A percentile compares a stretch with the other conserved stretches of the same genome.
phyloP scores from a whole-genome alignment of 2,888 invertebrate genomes.

The Lithophane ornitopus region DNA sequence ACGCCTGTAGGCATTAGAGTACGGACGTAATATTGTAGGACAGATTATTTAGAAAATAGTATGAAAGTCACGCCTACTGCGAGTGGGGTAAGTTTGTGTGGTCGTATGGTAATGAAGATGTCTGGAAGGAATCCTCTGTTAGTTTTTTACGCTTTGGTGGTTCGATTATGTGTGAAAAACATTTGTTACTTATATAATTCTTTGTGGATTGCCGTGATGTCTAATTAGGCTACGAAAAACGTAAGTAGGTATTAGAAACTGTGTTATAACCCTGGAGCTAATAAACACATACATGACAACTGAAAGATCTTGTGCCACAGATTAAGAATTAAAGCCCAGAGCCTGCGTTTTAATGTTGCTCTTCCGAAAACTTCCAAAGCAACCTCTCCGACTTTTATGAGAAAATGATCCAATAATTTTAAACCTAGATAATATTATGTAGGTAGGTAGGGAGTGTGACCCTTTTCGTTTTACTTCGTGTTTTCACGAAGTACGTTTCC shows the following conservation, averaged over 20 bases:
- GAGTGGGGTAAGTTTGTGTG: slow-evolving; percentile 65
- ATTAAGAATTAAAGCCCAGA: neutral
- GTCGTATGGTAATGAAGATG: slow-evolving; percentile 69
- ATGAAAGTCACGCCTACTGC: slow-evolving; percentile 68
- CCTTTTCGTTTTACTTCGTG: neutral
- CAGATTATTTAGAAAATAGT: slow-evolving; percentile 72
- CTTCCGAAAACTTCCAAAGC: neutral
- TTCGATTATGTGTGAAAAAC: neutral
- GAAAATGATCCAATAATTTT: neutral
- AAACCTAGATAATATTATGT: neutral
- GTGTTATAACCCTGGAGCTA: no score
- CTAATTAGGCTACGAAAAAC: neutral
- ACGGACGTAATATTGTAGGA: slow-evolving; percentile 61
- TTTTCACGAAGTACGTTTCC: neutral
- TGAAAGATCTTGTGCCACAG: neutral
- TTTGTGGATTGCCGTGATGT: no score
- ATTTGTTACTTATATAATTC: neutral
- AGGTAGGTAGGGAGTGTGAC: neutral
- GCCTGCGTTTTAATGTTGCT: no score
- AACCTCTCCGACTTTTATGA: neutral
- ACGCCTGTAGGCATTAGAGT: slow-evolving; percentile 48
- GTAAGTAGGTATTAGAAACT: no score
- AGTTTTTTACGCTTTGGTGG: slow-evolving; percentile 14
- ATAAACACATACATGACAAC: no score
- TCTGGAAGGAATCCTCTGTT: slow-evolving; percentile 13